These are phyloP conservation scores for Quiscalus mexicanus DNA, from an alignment of 2,113 vertebrate species.

Conservation along the genomic window DNA sequence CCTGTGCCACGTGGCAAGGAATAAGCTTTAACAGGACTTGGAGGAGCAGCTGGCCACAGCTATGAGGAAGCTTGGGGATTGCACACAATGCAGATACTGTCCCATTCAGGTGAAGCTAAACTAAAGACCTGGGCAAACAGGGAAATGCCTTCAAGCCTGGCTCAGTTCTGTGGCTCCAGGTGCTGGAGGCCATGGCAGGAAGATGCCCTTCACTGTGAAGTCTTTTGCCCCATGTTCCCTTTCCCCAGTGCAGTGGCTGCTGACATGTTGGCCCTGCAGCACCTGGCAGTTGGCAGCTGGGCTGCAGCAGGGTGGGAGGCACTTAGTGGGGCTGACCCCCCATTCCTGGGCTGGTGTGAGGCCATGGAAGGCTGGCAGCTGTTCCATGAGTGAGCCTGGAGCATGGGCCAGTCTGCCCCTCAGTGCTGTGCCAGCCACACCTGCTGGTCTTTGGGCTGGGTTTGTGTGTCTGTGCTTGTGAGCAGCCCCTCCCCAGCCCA, in stretches of 20 bases:
- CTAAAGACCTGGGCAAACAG: neutral
- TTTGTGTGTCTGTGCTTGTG: accelerated
- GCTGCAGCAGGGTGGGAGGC: accelerated
- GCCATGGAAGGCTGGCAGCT: neutral
- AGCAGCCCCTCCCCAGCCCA: too few relatives aligned
- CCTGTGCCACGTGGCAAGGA: neutral
- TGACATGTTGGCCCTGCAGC: accelerated
- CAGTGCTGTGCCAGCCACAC: neutral
- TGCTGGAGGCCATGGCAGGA: neutral
- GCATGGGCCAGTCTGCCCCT: neutral
- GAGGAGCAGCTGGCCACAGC: neutral
- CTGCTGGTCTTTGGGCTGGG: neutral
- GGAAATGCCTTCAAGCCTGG: neutral
- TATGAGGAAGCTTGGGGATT: neutral
- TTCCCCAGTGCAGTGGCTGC: neutral
- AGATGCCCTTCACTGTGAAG: accelerated
- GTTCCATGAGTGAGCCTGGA: neutral
- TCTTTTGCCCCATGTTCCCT: neutral
- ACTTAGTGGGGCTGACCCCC: accelerated
- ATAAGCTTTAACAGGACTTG: accelerated
- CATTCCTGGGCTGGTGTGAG: accelerated
- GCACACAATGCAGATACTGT: neutral
- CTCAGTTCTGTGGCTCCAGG: neutral
- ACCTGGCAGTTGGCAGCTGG: neutral
- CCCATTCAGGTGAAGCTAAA: neutral